Evolutionary conservation across 2,797 vertebrate species (phyloP), one percentile per base, ranked within the genome.

Genomic region (Mus caroli): DNA sequence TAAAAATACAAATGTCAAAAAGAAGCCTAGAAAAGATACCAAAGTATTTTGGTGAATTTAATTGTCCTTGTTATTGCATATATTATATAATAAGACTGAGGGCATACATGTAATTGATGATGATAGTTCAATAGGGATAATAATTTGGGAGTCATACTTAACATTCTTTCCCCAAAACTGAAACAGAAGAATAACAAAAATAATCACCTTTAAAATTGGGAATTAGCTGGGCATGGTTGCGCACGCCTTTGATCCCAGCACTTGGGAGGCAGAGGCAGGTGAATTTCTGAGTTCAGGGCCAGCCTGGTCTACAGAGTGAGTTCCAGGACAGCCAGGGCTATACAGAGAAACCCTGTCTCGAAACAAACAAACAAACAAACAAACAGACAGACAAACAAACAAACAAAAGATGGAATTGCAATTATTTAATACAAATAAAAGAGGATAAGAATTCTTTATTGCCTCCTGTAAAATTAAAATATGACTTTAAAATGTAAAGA

Each of bases 41-140:
- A 87, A 86, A 77, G 94, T 92, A 40, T 56, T 93, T 90, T 85
- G 28, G 2, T 85, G 9, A 15, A 67, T 95, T 86, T 17, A 94
- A 69, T 94, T 88, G 85, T 80, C 17, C 40, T 22, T 69, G 43
- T 91, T 96, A 91, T 95, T 92, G 50, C 6, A 93, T 75, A 52
- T 28, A 88, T 93, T 96, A 67, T 92, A 31, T 10, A 79, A 82
- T 92, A 71, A 83, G 26, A 58, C 78, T 87, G 82, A 87, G 75
- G 82, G 64, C n/a, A 84, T 54, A 54, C 28, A 83, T 67, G 40
- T 93, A 95, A 96, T 92, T 92, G 93, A 86, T 92, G 78, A 76
- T 76, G n/a, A 92, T 93, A 94, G 94, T 86, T 91, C 78, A 31
- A 37, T 31, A 78, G 46, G 69, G 56, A 90, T 73, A 92, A 77